Evolutionary conservation across 23 tunicate species (phyloP).

Genomic region (Styela clava): DNA sequence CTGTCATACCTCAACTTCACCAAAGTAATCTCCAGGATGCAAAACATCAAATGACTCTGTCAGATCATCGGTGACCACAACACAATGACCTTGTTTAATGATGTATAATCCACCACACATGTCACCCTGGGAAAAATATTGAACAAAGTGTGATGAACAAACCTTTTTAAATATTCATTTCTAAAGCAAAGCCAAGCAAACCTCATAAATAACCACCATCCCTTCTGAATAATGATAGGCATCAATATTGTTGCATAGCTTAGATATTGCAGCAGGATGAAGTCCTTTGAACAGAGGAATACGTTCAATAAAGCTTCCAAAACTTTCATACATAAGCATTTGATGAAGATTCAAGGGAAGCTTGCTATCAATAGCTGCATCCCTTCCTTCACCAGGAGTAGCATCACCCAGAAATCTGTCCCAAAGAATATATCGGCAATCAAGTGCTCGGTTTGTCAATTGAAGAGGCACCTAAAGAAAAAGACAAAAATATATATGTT

Average conservation of each 20-base stretch:
- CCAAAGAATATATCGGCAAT: constrained; percentile 71
- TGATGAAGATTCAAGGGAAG: constrained; percentile 57
- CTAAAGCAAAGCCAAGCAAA: not conserved
- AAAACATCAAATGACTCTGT: constrained; percentile 49
- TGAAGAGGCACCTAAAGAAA: constrained; percentile 41
- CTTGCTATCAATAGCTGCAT: not conserved
- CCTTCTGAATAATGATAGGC: constrained; percentile 67
- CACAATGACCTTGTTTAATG: constrained; percentile 85
- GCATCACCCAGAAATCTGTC: constrained; percentile 69
- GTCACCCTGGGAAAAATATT: constrained; percentile 50
- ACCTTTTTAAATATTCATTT: not conserved
- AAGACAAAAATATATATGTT: no score
- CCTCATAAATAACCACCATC: constrained; percentile 83
- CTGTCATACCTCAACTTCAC: constrained; percentile 91
- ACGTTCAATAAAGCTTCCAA: constrained; percentile 55
- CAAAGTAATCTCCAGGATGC: constrained; percentile 85
- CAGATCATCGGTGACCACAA: constrained; percentile 55
- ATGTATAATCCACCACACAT: constrained; percentile 71
- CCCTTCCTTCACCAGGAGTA: constrained; percentile 72
- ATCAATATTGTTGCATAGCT: constrained; percentile 62
- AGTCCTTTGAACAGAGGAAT: constrained; percentile 70
- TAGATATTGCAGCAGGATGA: constrained; percentile 56
- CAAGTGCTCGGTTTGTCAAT: constrained; percentile 60
- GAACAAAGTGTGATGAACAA: not conserved
- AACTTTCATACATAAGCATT: constrained; percentile 66